Evolutionary conservation across 1,140 invertebrate genomes (phyloP), one percentile per base, ranked within the genome.

Genomic region (Zaprionus nigranus): DNA sequence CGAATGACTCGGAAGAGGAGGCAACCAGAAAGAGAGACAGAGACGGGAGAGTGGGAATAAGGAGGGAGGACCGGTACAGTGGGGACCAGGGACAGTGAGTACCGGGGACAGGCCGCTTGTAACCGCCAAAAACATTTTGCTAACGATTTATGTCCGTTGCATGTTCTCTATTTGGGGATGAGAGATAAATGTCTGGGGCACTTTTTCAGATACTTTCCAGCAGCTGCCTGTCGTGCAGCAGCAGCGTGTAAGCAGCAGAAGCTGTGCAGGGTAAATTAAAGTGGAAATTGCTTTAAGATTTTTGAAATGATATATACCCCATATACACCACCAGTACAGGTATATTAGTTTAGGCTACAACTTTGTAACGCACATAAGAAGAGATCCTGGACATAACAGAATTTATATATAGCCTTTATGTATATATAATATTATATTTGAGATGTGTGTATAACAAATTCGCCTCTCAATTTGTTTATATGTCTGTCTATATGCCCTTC

Each of bases 121-220:
- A 86, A 79, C 84, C 83, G 83, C 83, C 83, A 87, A 87, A 86
- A 86, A 83, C 83, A 86, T 86, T 86, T 86, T 87, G 83, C 83
- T 86, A 87, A 86, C 83, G 83, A 86, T 86, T 86, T 86, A 86
- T 86, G 83, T 86, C 83, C 80, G 83, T 83, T 86, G 76, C 83
- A 87, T 80, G 84, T 75, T 87, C 61, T 61, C 67, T 74, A 68
- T 51, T 43, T 54, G 22, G 38, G 56, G 51, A 75, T 61, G 58
- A 13, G 38, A 85, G 83, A 85, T 81, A 85, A 82, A 87, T 82
- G 82, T 64, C 76, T 73, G 40, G n/a, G 82, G 83, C 72, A 82
- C 71, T 85, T 85, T 85, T 87, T 87, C 79, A 70, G 76, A 46
- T 46, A 46, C 40, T 17, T 62, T 74, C 65, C 71, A 74, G 58